Base-by-base conservation (phyloP, 2,113 vertebrate genomes). In the Leptocoma aspasia region DNA sequence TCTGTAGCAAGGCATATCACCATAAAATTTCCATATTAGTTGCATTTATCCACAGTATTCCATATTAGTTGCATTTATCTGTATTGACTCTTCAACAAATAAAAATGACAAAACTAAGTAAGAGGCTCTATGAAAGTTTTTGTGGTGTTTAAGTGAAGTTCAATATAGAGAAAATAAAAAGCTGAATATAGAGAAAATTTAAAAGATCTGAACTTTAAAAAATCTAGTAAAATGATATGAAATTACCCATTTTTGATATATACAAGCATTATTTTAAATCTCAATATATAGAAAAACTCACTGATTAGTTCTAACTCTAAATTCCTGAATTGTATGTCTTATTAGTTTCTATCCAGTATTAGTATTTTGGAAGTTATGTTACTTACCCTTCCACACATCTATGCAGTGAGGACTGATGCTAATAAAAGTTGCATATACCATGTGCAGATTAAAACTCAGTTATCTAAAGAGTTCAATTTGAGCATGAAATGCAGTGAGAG, bases 391-490 rank as follows among this genome's bases (percentile, higher is more conserved):
- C 82, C 18, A 56, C 41, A 84, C 35, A 50, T 27, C 75, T 65
- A 59, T 50, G 49, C 72, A 75, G 41, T 39, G 60, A 92, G 82
- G 60, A 57, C 42, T 76, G 66, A 54, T 87, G 59, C 31, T 96
- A 92, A 82, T 86, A 82, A 65, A 95, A 93, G 31, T 80, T 10
- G 0, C 37, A 91, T 63, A 77, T 69, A 71, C 47, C 47, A 61
- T 39, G 56, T 76, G 19, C 66, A 94, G 83, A 78, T 91, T 95
- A 92, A 71, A 92, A 84, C 50, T 71, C 73, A 24, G 84, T 94
- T 94, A 90, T 69, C 85, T 86, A 89, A 96, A 96, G 81, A 77
- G 92, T 95, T 96, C 84, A 92, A 81, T 96, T 93, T 94, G 66
- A 91, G 37, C 75, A n/a, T 77, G 94, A 96, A 95, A 90, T 82